Evolutionary conservation across 2,113 vertebrate species (phyloP), one percentile per base, ranked within the genome.

Genomic region (Struthidea cinerea): DNA sequence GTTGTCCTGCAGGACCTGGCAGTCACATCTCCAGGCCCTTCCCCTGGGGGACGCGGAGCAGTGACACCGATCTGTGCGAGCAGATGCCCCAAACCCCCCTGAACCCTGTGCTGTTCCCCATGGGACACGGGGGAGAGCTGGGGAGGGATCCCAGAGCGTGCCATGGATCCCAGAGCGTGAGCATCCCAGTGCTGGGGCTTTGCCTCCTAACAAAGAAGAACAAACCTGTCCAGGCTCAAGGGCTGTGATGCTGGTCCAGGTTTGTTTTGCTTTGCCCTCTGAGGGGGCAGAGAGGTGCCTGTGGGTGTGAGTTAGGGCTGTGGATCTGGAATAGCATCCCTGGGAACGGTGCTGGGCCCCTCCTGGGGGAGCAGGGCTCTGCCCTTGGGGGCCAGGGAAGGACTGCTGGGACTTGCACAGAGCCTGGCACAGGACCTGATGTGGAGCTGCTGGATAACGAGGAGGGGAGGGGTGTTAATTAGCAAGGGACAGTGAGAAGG

Each of bases 91-190:
- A 67, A 46, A 41, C 7, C 22, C 42, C 64, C 4, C 1, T 5
- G 64, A 26, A 7, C 13, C 20, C 2, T 0, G 26, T 39, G 33
- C 41, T 44, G 28, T 3, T 7, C 23, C 12, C 33, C 33, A 4
- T 2, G 57, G 80, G 68, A 17, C 32, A 19, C 0, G 0, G 13
- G 55, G 39, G 10, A 28, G 24, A 33, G 1, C 1, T 13, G 41
- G 47, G 20, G 52, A 55, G 47, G 49, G n/a, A 33, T 41, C 69
- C 30, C 69, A 64, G 39, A 46, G 57, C 13, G 9, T 19, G 22
- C 37, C 46, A 50, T 69, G 80, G 14, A 44, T 44, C 33, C 24
- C 49, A 12, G 60, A 33, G 53, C 0, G 1, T 3, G 22, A 64
- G 32, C 39, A 30, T 4, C 2, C 2, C 56, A 22, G 4, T 3